Base-by-base conservation (phyloP, 1,140 invertebrate genomes). In the Zaprionus ghesquierei region DNA sequence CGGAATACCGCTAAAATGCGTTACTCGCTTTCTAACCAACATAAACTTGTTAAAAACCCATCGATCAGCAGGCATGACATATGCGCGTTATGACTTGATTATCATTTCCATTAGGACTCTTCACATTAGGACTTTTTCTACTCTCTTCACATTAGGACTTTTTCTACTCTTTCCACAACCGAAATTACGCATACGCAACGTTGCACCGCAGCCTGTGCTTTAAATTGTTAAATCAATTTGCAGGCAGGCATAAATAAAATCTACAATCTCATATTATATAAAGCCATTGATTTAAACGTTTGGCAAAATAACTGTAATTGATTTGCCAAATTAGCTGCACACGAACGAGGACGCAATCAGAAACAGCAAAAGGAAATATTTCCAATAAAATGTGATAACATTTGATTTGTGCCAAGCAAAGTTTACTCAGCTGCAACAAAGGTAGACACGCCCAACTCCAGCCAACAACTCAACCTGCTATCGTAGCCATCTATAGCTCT, bases 361-460 rank as follows among this genome's bases (percentile, higher is more conserved):
- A 41, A 41, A 61, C 18, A 18, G 63, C n/a, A n/a, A 29, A 35
- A 51, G 33, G 59, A 55, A 63, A 62, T 63, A 25, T 51, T 51
- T n/a, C 49, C 29, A 50, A 33, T 44, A 69, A 71, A 72, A 72
- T 72, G 62, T 66, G 59, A 69, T 72, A 69, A 73, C 75, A 81
- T 77, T 81, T 81, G 79, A 81, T 81, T 81, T 81, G 33, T 77
- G 79, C 77, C 70, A 61, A 50, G 31, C 31, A 46, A 73, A 66
- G 73, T 73, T 55, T 66, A 23, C 60, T 49, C 69, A 68, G 63
- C 27, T 49, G 49, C 53, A 79, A 66, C 56, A 72, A 72, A 33
- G 29, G 20, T 54, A 50, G 22, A 38, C 18, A 15, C 10, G 4
- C 23, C 13, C 29, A 50, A n/a, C 10, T 29, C 38, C 5, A 29